Evolutionary conservation across 2,888 invertebrate genomes (phyloP), one percentile per base, ranked within the genome.

Genomic region (Lapara coniferarum): DNA sequence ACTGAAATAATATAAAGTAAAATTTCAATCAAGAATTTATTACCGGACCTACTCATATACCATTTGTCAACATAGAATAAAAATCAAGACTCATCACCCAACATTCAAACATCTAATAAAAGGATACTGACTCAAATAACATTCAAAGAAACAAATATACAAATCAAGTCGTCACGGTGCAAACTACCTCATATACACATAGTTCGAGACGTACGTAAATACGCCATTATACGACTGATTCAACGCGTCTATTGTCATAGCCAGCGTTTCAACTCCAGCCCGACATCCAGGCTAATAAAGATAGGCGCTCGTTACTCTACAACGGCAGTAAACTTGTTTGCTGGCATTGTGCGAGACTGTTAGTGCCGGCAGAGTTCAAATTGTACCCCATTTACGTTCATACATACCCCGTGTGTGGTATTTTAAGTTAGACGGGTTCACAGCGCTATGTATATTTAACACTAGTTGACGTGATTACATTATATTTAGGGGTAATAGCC

Each of bases 311-410:
- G 63, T 46, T 63, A 63, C 46, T 13, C 46, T 19, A 49, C 63
- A 49, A 63, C 49, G 63, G 49, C 13, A 63, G 49, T 63, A 63
- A 63, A 49, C 63, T 49, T 63, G 63, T 63, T 63, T 63, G 46
- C 63, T 46, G 59, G 46, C 59, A 63, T 63, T 63, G 63, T 63
- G 14, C 56, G 56, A 12, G 13, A 49, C 49, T 49, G 49, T 13
- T 57, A 30, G 30, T 56, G 25, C 56, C 56, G 14, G 51, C 56
- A 30, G 25, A n/a, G 46, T 63, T 63, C 49, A 63, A 63, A 63
- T 63, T 63, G n/a, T 16, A 13, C 19, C 13, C 19, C 16, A 49
- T 49, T 63, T 8, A 12, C 30, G 19, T 19, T 19, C 44, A 44
- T 10, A 16, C 46, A 13, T 63, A 49, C 49, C 13, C 46, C 16